A percentile compares a stretch with the other conserved stretches of the same genome.
phyloP scores from a whole-genome alignment of 2,113 vertebrate genomes.

The Maccullochella peelii region DNA sequence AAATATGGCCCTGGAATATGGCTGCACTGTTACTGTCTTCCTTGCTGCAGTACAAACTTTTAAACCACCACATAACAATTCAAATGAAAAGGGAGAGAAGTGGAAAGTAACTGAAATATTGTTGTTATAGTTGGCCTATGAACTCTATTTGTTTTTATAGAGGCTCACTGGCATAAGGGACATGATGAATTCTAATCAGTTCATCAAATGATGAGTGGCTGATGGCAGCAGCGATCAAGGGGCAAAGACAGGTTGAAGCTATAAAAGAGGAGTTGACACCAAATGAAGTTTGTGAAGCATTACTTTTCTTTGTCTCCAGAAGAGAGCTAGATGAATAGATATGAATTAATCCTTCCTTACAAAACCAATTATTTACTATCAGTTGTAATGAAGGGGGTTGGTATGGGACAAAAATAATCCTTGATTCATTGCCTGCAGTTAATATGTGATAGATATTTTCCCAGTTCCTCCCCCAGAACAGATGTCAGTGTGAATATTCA shows the following conservation, averaged over 20 bases:
- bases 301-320: constrained; percentile 27
- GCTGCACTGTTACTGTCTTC: neutral
- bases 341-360: constrained; percentile 11
- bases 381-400: constrained; percentile 27
- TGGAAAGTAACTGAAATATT: neutral
- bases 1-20: neutral
- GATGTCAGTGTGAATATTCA: constrained; percentile 32
- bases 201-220: constrained; percentile 11
- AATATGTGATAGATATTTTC: constrained; percentile 22
- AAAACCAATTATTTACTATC: constrained; percentile 36
- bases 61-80: neutral
- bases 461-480: constrained; percentile 9
- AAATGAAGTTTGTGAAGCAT: constrained; percentile 31
- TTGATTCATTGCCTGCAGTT: constrained; percentile 14
- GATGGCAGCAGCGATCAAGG: constrained; percentile 16
- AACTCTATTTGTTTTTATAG: neutral
- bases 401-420: constrained; percentile 13
- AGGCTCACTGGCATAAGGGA: neutral
- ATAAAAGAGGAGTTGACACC: constrained; percentile 14
- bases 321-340: neutral
- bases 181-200: constrained; percentile 24
- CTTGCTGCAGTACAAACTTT: neutral
- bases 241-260: constrained; percentile 2
- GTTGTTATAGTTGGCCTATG: neutral
- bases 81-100: neutral